Evolutionary conservation across 2,797 vertebrate species (phyloP).

Genomic region (Sebastes kiyomatsui): DNA sequence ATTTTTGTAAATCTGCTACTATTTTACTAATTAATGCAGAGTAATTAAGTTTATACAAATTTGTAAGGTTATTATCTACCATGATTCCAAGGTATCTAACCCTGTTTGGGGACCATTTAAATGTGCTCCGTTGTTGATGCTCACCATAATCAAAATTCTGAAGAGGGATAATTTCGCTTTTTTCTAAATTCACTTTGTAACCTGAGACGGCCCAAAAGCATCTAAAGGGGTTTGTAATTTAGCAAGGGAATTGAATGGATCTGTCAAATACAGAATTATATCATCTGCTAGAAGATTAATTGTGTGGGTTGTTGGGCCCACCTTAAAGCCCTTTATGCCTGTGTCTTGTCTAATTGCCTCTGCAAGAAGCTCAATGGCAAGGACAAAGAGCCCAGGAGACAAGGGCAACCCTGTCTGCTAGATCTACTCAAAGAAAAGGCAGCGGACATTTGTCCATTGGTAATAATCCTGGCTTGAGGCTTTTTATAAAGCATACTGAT

Average conservation of each 20-base stretch:
- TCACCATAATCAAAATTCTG: not conserved
- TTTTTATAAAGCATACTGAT: not conserved
- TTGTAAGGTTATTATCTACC: not conserved
- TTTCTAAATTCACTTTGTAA: too few relatives aligned
- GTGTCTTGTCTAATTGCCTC: not conserved
- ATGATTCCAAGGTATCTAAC: not conserved
- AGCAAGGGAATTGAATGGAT: not conserved
- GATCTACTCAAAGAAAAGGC: not conserved
- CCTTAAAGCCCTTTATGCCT: too few relatives aligned
- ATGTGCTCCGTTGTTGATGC: not conserved
- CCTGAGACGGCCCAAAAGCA: too few relatives aligned
- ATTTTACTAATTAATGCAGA: not conserved
- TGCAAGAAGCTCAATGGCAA: not conserved
- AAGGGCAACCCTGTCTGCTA: not conserved
- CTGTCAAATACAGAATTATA: not conserved
- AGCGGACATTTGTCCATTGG: not conserved
- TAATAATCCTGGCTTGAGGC: not conserved
- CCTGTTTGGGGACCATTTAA: not conserved
- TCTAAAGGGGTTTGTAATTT: too few relatives aligned
- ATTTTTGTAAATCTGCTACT: not conserved
- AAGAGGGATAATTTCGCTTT: not conserved
- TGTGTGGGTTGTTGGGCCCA: not conserved
- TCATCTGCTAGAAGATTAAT: not conserved
- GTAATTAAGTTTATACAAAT: not conserved
- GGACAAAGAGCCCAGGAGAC: not conserved